phyloP scores from a whole-genome alignment of 2,113 vertebrate species.

The Lophura nycthemera region DNA sequence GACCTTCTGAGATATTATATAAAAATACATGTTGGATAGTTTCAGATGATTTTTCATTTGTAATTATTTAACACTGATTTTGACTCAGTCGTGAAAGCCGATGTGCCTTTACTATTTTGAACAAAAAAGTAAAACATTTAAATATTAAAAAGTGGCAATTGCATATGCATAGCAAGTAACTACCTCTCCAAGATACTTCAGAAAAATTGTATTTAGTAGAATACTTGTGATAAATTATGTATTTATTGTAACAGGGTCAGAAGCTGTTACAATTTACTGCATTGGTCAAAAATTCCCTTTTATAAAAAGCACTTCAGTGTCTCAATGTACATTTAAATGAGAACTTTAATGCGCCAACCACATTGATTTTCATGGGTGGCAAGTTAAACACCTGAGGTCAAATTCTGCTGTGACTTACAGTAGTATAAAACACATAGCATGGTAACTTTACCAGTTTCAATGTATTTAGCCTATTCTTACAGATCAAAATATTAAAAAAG shows the following conservation, averaged over 20 bases:
- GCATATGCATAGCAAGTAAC: conserved; percentile 68
- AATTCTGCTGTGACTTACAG: background rate
- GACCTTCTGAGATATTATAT: conserved; percentile 31
- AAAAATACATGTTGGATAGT: conserved; percentile 18
- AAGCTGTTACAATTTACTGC: conserved; percentile 65
- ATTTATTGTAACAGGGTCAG: conserved; percentile 72
- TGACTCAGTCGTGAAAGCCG: conserved; percentile 38
- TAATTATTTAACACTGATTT: conserved; percentile 55
- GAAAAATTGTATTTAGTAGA: conserved; percentile 68
- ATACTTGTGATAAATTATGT: conserved; percentile 75
- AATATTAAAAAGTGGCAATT: conserved; percentile 68
- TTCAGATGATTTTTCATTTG: conserved; percentile 19
- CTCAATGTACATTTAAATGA: conserved; percentile 57
- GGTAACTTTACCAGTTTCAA: background rate
- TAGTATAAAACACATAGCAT: background rate
- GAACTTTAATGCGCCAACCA: conserved; percentile 10
- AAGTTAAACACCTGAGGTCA: conserved; percentile 44
- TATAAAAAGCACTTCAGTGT: conserved; percentile 35
- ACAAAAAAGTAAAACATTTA: conserved; percentile 65
- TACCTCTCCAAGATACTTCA: conserved; percentile 59
- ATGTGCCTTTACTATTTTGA: conserved; percentile 37
- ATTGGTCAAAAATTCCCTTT: conserved; percentile 69
- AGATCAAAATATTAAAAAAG: background rate
- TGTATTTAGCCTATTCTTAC: background rate
- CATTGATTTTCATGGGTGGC: conserved; percentile 27